Evolutionary conservation across 2,113 vertebrate species (phyloP).

Genomic region (Corythornis cristatus): DNA sequence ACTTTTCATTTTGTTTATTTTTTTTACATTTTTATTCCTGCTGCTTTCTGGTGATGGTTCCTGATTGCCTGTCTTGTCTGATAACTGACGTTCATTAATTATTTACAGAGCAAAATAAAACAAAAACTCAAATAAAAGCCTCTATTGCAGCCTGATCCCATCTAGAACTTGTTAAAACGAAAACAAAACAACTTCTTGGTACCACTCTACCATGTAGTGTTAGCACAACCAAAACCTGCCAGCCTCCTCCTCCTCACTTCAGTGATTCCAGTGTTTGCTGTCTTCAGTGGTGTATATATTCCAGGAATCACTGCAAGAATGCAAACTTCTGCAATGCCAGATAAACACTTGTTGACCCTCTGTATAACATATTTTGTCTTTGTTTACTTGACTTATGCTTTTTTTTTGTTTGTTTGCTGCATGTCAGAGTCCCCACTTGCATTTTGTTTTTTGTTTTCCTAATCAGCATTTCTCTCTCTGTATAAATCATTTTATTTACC

Average conservation of each 20-base stretch:
- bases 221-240: slow-evolving; percentile 70
- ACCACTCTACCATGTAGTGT: slow-evolving; percentile 70
- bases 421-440: slow-evolving; percentile 71
- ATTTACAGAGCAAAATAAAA: slow-evolving; percentile 75
- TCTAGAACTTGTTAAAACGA: slow-evolving; percentile 79
- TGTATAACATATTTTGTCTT: slow-evolving; percentile 75
- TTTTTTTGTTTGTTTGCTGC: slow-evolving; percentile 69
- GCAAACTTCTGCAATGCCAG: slow-evolving; percentile 67
- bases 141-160: slow-evolving; percentile 99
- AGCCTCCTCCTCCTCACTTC: slow-evolving; percentile 65
- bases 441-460: slow-evolving; percentile 52
- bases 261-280: slow-evolving; percentile 51
- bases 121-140: slow-evolving; percentile 83
- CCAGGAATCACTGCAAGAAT: slow-evolving; percentile 59
- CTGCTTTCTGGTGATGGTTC: slow-evolving; percentile 95
- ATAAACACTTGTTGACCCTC: slow-evolving; percentile 65
- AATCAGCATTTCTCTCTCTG: background rate
- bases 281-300: slow-evolving; percentile 63
- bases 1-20: slow-evolving; percentile 46
- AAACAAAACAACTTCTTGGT: slow-evolving; percentile 62
- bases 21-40: slow-evolving; percentile 78
- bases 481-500: background rate
- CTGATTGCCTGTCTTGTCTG: slow-evolving; percentile 99
- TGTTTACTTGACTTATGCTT: slow-evolving; percentile 53
- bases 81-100: slow-evolving; percentile 80